Evolutionary conservation across 2,797 vertebrate species (phyloP).

Genomic region (Lates japonicus): DNA sequence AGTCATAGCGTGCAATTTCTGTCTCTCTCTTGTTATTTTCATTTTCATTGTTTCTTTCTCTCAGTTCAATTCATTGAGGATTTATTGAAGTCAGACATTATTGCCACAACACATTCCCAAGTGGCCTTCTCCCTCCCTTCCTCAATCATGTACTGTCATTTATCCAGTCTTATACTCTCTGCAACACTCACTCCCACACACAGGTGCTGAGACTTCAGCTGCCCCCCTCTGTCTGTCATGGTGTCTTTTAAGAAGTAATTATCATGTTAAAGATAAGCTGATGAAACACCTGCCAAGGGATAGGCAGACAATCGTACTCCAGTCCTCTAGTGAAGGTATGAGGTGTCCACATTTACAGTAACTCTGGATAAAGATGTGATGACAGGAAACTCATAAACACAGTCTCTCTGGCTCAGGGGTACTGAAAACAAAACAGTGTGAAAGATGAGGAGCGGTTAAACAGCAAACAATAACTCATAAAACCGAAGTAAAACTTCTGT

Average conservation of each 20-base stretch:
- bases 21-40: background rate
- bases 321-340: constrained; percentile 4
- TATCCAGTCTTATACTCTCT: constrained; percentile 24
- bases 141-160: constrained; percentile 19
- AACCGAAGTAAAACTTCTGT: background rate
- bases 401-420: background rate
- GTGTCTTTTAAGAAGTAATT: constrained; percentile 39
- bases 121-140: background rate
- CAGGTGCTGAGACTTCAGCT: constrained; percentile 16
- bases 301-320: background rate
- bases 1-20: background rate
- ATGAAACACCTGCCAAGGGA: constrained; percentile 16
- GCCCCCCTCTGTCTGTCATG: constrained; percentile 3
- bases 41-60: background rate
- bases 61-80: constrained; percentile 5
- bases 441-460: background rate
- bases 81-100: constrained; percentile 11
- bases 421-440: background rate
- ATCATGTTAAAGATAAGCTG: constrained; percentile 33
- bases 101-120: constrained; percentile 18
- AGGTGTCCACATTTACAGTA: constrained; percentile 21
- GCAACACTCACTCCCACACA: constrained; percentile 14
- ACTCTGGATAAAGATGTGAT: constrained; percentile 27
- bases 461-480: background rate
- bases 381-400: constrained; percentile 11